Percentiles rank a stretch among this genome's conserved stretches.
phyloP scores from a whole-genome alignment of 2,797 vertebrate species.

The Lutjanus campechanus region DNA sequence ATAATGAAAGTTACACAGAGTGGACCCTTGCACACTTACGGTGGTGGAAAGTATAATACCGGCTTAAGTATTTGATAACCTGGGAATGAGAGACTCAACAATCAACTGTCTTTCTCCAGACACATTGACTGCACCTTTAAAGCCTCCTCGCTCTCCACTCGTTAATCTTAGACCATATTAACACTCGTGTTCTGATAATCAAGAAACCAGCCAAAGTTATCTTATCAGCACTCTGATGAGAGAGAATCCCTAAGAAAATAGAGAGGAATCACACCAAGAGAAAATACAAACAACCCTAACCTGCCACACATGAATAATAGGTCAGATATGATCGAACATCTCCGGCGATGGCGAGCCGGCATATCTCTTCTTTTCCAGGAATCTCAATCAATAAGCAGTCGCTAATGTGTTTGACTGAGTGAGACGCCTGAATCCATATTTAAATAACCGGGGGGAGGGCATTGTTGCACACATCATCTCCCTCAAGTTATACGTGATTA shows the following conservation, averaged over 20 bases:
- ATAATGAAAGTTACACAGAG: too few relatives aligned
- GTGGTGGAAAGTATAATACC: too few relatives aligned
- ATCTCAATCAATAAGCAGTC: constrained; percentile 85
- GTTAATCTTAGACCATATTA: background rate
- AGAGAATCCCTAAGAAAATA: background rate
- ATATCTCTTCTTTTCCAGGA: constrained; percentile 78
- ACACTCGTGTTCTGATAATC: constrained; percentile 9
- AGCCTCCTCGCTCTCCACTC: background rate
- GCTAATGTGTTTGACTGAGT: constrained; percentile 80
- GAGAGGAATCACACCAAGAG: constrained; percentile 5
- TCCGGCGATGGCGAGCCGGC: constrained; percentile 69
- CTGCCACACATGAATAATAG: constrained; percentile 75
- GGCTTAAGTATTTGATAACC: too few relatives aligned
- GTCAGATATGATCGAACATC: constrained; percentile 82
- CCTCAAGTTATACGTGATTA: constrained; percentile 81
- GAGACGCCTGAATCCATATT: constrained; percentile 82
- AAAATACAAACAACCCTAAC: constrained; percentile 64
- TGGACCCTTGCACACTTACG: too few relatives aligned
- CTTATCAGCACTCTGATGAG: background rate
- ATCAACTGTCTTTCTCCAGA: too few relatives aligned
- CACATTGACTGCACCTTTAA: too few relatives aligned
- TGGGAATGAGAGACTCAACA: too few relatives aligned
- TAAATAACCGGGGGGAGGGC: constrained; percentile 73
- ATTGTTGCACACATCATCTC: constrained; percentile 71
- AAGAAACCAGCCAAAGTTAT: constrained; percentile 8